Evolutionary conservation across 2,797 vertebrate species (phyloP), one percentile per base, ranked within the genome.

Genomic region (Trachops cirrhosus): DNA sequence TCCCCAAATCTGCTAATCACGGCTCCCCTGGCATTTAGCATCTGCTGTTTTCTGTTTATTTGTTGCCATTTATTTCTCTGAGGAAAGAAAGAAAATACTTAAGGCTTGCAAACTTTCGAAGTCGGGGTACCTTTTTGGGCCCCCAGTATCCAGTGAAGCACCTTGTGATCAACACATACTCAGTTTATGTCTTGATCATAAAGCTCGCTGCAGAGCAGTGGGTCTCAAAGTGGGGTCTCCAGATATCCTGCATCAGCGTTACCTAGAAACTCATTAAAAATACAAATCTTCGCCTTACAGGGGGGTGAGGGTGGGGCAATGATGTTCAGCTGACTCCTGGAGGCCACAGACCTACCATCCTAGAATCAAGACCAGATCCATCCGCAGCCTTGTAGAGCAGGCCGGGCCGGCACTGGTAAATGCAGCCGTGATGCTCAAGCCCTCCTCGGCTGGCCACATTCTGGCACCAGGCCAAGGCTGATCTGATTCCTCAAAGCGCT

Each of bases 41-140:
- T 46, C 50, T 62, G 34, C 84, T 74, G 3, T 48, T 34, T 16
- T 71, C 57, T 54, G 1, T 70, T 74, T 59, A 15, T n/a, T 54
- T 80, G 70, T 18, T 39, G 26, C 67, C 54, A 4, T 16, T 14
- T 71, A 29, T 80, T 34, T 41, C 50, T 84, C 46, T 70, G 15
- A 19, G 39, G 29, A 74, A 80, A 48, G 34, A 83, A 80, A 82
- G 78, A 77, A 89, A 94, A 67, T 46, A 64, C 37, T 32, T 14
- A 73, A 46, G 26, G 9, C 34, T 67, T 64, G 5, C 50, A 74
- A 62, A 29, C 54, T 67, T 92, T 74, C 29, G 46, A 62, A 87
- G 82, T 62, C 5, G 18, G 22, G 5, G 1, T 46, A 32, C 26
- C 44, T 62, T 54, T 22, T 75, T 39, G 41, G 21, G 7, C 10